These are phyloP conservation scores for Lasioglossum calceatum DNA, from an alignment of 2,888 invertebrate species.

Conservation along the genomic window DNA sequence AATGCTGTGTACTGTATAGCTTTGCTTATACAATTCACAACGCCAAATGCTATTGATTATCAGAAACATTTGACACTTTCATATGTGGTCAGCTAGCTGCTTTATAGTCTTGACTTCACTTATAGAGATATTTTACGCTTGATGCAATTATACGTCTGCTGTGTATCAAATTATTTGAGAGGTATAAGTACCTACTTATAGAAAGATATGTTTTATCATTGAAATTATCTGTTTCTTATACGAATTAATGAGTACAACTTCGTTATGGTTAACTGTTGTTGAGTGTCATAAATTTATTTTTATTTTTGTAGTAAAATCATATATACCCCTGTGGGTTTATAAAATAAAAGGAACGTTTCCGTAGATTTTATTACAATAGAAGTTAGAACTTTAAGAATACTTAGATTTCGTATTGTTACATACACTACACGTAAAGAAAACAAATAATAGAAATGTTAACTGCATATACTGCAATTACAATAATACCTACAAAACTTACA, in stretches of 20 bases:
- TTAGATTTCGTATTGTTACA: neutral
- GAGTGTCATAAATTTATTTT: neutral
- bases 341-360: neutral
- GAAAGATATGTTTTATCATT: neutral
- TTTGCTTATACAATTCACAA: slow-evolving; percentile 57
- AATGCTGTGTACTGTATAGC: slow-evolving; percentile 56
- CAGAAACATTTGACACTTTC: slow-evolving; percentile 16
- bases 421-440: slow-evolving; percentile 19
- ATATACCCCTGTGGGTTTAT: neutral
- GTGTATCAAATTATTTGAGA: neutral
- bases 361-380: slow-evolving; percentile 1
- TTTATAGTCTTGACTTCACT: slow-evolving; percentile 33
- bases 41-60: slow-evolving; percentile 42
- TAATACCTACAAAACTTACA: slow-evolving; percentile 33
- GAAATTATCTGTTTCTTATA: slow-evolving; percentile 5
- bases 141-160: slow-evolving; percentile 55
- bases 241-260: neutral
- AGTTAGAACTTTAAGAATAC: slow-evolving; percentile 1
- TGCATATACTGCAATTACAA: slow-evolving; percentile 35
- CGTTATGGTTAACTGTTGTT: neutral
- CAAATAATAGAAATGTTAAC: neutral
- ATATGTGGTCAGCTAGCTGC: slow-evolving; percentile 28
- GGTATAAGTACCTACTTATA: neutral
- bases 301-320: neutral
- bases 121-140: slow-evolving; percentile 45